Percentiles rank a stretch among this genome's conserved stretches.
Evolutionary conservation across 2,888 invertebrate species (phyloP).

Genomic region (Euclidia mi): DNA sequence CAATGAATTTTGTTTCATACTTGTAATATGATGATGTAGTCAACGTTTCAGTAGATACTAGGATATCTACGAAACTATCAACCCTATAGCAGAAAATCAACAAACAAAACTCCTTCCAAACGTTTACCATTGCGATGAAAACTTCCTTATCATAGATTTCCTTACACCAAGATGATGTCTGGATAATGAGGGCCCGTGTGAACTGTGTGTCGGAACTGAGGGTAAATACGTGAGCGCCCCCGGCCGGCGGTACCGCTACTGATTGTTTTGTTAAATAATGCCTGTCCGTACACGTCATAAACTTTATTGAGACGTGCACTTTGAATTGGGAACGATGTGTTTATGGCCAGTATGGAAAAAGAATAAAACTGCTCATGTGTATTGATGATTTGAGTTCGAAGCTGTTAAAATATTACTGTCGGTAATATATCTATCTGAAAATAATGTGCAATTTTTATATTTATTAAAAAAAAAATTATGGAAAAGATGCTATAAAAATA

Average conservation of each 20-base stretch:
- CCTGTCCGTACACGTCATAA: slow-evolving; percentile 50
- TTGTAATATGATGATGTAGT: no score
- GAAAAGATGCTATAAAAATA: no score
- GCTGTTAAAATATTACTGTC: no score
- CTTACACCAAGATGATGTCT: slow-evolving; percentile 44
- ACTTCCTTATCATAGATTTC: slow-evolving; percentile 41
- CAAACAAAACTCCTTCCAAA: slow-evolving; percentile 38
- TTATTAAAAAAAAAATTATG: no score
- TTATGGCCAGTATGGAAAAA: slow-evolving; percentile 34
- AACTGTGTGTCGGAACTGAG: slow-evolving; percentile 60
- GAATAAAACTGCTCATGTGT: not conserved
- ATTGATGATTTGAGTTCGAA: no score
- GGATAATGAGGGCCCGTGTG: slow-evolving; percentile 76
- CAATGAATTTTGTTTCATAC: no score
- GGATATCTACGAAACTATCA: no score
- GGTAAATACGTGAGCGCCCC: slow-evolving; percentile 77
- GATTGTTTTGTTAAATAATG: slow-evolving; percentile 81
- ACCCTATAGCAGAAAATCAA: no score
- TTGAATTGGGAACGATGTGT: slow-evolving; percentile 57
- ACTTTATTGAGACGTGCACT: slow-evolving; percentile 60
- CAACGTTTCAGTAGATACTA: no score
- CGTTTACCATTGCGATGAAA: slow-evolving; percentile 33
- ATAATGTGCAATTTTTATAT: no score
- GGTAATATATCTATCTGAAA: no score
- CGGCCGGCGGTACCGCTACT: slow-evolving; percentile 83